Percentiles rank a stretch among this genome's conserved stretches.
phyloP scores from a whole-genome alignment of 2,797 vertebrate genomes.

The Halcyon leucocephala region DNA sequence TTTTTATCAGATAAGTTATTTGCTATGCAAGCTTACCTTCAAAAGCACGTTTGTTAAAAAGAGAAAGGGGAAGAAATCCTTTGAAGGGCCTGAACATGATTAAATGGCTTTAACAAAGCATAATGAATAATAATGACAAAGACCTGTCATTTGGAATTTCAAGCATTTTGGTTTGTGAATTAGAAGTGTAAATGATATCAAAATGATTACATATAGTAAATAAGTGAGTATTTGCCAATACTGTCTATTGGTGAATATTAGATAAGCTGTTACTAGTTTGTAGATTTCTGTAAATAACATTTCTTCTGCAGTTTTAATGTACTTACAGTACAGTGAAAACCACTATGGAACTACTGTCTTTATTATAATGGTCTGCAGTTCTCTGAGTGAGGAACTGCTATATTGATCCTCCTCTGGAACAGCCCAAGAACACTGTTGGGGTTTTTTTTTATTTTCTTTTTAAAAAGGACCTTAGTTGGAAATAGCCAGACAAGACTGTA shows the following conservation, averaged over 20 bases:
- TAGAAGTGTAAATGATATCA: not conserved
- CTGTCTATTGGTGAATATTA: not conserved
- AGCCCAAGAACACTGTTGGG: rapidly evolving
- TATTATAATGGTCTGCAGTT: not conserved
- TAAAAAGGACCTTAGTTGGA: not conserved
- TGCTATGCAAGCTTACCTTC: slow-evolving; percentile 69
- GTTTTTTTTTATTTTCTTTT: rapidly evolving
- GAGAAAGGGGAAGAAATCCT: slow-evolving; percentile 61
- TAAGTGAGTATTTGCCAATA: not conserved
- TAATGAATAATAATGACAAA: slow-evolving; percentile 62
- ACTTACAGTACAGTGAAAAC: not conserved
- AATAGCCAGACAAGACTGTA: not conserved
- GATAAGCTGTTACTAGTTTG: not conserved
- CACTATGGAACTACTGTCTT: not conserved
- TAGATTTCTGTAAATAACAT: not conserved
- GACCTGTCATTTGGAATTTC: slow-evolving; percentile 45
- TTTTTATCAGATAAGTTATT: slow-evolving; percentile 68
- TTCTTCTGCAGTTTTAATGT: not conserved
- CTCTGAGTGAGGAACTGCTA: not conserved
- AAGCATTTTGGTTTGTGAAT: slow-evolving; percentile 35
- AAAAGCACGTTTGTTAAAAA: slow-evolving; percentile 71
- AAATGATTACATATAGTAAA: not conserved
- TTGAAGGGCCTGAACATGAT: slow-evolving; percentile 59
- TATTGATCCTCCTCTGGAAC: not conserved
- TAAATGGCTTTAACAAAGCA: slow-evolving; percentile 63